A percentile compares a stretch with the other conserved stretches of the same genome.
phyloP scores from a whole-genome alignment of 2,797 vertebrate genomes.

The Anolis apletophallus region DNA sequence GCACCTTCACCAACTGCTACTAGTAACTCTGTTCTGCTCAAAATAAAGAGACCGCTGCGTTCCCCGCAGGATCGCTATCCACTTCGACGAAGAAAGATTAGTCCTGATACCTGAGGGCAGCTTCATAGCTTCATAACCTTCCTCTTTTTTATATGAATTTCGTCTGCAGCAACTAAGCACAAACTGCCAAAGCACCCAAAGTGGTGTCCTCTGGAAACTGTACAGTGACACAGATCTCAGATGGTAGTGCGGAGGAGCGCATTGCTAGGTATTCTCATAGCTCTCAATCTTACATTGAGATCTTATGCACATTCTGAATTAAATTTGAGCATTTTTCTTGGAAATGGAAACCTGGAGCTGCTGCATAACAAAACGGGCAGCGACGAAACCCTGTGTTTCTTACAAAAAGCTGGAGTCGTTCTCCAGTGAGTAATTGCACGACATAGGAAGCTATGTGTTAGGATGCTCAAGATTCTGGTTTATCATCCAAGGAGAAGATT shows the following conservation, averaged over 20 bases:
- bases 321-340: conserved; percentile 13
- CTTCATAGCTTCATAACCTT: neutral
- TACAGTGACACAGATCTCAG: neutral
- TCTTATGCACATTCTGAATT: neutral
- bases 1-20: conserved; percentile 48
- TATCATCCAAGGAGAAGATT: neutral
- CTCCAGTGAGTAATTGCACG: neutral
- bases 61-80: conserved; percentile 75
- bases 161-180: neutral
- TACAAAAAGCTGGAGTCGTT: neutral
- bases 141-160: neutral
- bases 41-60: conserved; percentile 69
- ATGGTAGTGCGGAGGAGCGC: neutral
- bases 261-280: neutral
- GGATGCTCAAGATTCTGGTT: neutral
- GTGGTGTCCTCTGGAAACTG: neutral
- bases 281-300: neutral
- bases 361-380: conserved; percentile 5
- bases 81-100: conserved; percentile 65
- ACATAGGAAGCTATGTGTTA: neutral
- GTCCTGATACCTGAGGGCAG: conserved; percentile 52
- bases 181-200: neutral
- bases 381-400: neutral
- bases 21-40: conserved; percentile 70
- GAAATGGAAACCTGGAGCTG: conserved; percentile 23